Percentiles rank a stretch among this genome's conserved stretches.
These are phyloP conservation scores for Aethes cnicana DNA, from an alignment of 2,888 invertebrate genomes.

Conservation along the genomic window DNA sequence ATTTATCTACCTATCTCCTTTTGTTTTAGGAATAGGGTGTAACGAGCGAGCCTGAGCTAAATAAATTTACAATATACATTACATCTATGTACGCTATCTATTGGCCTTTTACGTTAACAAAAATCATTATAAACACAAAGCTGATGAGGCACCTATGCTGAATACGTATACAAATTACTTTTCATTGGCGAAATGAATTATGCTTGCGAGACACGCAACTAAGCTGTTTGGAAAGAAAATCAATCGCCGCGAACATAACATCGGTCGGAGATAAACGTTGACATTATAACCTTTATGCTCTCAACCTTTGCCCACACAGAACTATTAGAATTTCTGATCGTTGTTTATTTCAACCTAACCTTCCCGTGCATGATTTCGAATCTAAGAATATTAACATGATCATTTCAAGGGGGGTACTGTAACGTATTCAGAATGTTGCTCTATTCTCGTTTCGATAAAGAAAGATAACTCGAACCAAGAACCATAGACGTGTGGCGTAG, in stretches of 20 bases:
- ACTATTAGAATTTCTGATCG: conserved; percentile 25
- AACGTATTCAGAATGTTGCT: too few relatives aligned
- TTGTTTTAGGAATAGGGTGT: too few relatives aligned
- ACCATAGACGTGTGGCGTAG: conserved; percentile 10
- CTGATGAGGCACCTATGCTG: too few relatives aligned
- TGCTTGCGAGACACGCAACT: conserved; percentile 19
- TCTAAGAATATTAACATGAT: neutral
- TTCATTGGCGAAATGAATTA: conserved; percentile 25
- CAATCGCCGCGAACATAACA: conserved; percentile 10
- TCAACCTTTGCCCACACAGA: conserved; percentile 13
- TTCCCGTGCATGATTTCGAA: conserved; percentile 11
- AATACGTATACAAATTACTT: conserved; percentile 22
- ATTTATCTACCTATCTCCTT: too few relatives aligned
- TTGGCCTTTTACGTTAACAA: too few relatives aligned
- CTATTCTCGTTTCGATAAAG: neutral
- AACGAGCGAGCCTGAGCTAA: too few relatives aligned
- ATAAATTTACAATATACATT: too few relatives aligned
- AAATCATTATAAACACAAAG: too few relatives aligned
- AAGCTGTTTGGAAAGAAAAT: conserved; percentile 13
- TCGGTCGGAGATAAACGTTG: conserved; percentile 8
- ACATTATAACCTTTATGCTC: conserved; percentile 13
- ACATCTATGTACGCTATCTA: too few relatives aligned
- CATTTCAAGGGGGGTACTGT: neutral
- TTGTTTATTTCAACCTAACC: conserved; percentile 4
- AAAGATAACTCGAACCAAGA: conserved; percentile 16